These are phyloP conservation scores for Synergus japonicus DNA, from an alignment of 2,888 invertebrate genomes.

Conservation along the genomic window DNA sequence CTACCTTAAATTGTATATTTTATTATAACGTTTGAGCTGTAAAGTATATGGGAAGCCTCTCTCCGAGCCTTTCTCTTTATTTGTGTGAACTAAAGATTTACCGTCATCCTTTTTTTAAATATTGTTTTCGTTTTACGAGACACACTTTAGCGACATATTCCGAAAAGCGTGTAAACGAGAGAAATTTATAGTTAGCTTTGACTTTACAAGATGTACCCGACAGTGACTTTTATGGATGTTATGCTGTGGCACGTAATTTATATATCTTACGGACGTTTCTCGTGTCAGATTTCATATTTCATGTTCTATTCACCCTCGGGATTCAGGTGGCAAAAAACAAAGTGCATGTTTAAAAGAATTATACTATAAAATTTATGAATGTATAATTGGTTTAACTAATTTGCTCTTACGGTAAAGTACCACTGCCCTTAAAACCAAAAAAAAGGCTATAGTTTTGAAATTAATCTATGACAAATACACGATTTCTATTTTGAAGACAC, in stretches of 20 bases:
- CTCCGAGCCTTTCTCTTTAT: not conserved
- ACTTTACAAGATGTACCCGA: constrained; percentile 30
- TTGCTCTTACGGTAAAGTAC: too few relatives aligned
- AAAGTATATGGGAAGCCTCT: too few relatives aligned
- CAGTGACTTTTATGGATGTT: constrained; percentile 36
- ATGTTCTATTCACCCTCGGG: constrained; percentile 20
- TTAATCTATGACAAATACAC: not conserved
- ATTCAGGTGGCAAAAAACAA: constrained; percentile 1
- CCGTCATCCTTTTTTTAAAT: not conserved
- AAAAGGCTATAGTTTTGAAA: not conserved
- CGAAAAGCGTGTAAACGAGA: constrained; percentile 29
- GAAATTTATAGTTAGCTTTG: constrained; percentile 22
- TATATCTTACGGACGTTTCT: constrained; percentile 3
- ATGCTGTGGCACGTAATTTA: not conserved
- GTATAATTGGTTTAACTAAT: too few relatives aligned
- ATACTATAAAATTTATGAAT: too few relatives aligned
- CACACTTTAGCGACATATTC: constrained; percentile 17
- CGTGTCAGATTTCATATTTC: constrained; percentile 34
- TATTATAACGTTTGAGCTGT: not conserved
- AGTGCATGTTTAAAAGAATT: constrained; percentile 38
- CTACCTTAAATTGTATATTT: not conserved
- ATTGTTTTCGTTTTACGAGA: constrained; percentile 8
- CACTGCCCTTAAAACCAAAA: too few relatives aligned
- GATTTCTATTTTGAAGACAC: constrained; percentile 45
- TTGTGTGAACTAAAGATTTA: not conserved